Evolutionary conservation across 2,888 invertebrate genomes (phyloP).

Genomic region (Parnassius mnemosyne): DNA sequence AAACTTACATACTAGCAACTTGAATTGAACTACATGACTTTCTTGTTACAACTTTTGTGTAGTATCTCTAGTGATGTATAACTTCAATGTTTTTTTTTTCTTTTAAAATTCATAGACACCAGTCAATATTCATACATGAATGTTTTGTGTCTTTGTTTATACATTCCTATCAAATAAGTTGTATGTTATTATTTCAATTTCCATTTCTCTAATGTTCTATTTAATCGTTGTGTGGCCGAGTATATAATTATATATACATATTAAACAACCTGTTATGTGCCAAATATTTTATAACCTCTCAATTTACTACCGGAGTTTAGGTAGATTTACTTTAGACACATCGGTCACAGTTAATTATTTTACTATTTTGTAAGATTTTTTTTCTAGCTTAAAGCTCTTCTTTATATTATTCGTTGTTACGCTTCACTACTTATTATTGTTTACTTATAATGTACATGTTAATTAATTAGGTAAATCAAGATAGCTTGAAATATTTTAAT

Average conservation of each 20-base stretch:
- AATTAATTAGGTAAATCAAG: constrained; percentile 51
- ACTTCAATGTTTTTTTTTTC: not conserved
- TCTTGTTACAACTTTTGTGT: not conserved
- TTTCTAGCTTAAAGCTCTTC: constrained; percentile 46
- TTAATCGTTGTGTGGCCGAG: too few relatives aligned
- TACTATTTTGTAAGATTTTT: constrained; percentile 7
- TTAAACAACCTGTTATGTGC: constrained; percentile 11
- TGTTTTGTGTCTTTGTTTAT: constrained; percentile 23
- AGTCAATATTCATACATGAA: constrained; percentile 12
- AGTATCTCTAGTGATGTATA: not conserved
- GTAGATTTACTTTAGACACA: too few relatives aligned
- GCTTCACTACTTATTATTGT: constrained; percentile 42
- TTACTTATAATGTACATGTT: constrained; percentile 51
- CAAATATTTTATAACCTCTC: constrained; percentile 8
- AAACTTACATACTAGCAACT: too few relatives aligned
- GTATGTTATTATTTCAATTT: too few relatives aligned
- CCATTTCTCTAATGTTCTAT: too few relatives aligned
- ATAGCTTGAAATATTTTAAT: constrained; percentile 64
- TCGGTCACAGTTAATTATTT: too few relatives aligned
- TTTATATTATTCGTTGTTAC: constrained; percentile 38
- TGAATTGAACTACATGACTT: too few relatives aligned
- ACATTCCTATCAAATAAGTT: constrained; percentile 17
- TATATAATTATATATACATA: not conserved
- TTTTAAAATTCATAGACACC: constrained; percentile 6
- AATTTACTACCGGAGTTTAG: not conserved